Conservation (phyloP, 2,113 vertebrate genomes). For the Ceratotherium simum region DNA sequence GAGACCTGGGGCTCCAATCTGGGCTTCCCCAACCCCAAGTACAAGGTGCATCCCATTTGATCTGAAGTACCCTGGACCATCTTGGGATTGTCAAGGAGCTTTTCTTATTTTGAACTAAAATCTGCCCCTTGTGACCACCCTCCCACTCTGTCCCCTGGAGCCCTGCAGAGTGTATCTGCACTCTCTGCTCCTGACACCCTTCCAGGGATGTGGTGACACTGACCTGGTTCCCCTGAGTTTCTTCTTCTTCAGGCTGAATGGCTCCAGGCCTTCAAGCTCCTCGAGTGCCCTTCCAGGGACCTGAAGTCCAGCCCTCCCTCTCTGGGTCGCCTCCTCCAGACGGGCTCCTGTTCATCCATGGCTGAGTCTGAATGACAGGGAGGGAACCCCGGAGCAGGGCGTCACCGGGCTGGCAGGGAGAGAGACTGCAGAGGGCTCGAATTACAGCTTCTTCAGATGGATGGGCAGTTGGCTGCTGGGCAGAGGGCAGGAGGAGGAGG, state of each 20-base stretch:
- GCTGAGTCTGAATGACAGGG: conserved; percentile 13
- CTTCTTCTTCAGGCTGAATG: not conserved
- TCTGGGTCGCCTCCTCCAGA: not conserved
- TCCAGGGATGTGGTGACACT: not conserved
- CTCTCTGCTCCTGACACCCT: not conserved
- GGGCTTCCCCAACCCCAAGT: not conserved
- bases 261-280: not conserved
- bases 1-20: not conserved
- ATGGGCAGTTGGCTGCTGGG: conserved; percentile 65
- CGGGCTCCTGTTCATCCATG: not conserved
- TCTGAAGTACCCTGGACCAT: not conserved
- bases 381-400: conserved; percentile 34
- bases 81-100: not conserved
- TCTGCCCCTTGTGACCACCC: not conserved
- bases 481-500: conserved; percentile 28
- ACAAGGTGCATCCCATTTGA: not conserved
- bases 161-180: not conserved
- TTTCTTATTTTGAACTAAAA: not conserved
- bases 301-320: not conserved
- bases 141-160: not conserved
- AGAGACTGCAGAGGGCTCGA: conserved; percentile 21
- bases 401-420: conserved; percentile 59
- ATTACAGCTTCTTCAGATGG: conserved; percentile 75
- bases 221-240: not conserved
- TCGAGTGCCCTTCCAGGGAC: not conserved